phyloP scores from a whole-genome alignment of 2,113 vertebrate species.

The Poecilia latipinna region DNA sequence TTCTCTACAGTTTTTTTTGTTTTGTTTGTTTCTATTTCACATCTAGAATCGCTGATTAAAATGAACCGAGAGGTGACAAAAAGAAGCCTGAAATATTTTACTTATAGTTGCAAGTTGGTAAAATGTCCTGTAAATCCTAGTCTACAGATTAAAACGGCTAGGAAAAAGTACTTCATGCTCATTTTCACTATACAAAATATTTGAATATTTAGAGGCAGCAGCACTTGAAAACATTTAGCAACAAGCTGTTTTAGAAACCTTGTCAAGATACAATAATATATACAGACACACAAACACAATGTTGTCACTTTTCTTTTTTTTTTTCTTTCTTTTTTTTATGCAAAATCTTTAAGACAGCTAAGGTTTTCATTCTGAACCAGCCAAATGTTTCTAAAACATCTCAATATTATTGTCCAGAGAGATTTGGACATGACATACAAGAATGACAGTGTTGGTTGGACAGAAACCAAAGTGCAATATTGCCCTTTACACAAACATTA shows the following conservation, averaged over 20 bases:
- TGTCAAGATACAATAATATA: slow-evolving; percentile 53
- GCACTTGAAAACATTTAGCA: slow-evolving; percentile 64
- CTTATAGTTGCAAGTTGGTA: slow-evolving; percentile 9
- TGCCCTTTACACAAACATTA: slow-evolving; percentile 51
- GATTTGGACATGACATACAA: slow-evolving; percentile 55
- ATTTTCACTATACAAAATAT: slow-evolving; percentile 64
- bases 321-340: slow-evolving; percentile 43
- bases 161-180: slow-evolving; percentile 61
- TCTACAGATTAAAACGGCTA: slow-evolving; percentile 42
- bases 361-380: slow-evolving; percentile 63
- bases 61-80: slow-evolving; percentile 22
- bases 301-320: slow-evolving; percentile 12
- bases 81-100: slow-evolving; percentile 14
- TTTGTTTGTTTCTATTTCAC: slow-evolving; percentile 6
- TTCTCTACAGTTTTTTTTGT: neutral
- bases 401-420: slow-evolving; percentile 49
- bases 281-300: slow-evolving; percentile 42
- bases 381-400: slow-evolving; percentile 61
- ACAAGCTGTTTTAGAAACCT: slow-evolving; percentile 63
- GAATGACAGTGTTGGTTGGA: slow-evolving; percentile 65
- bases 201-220: slow-evolving; percentile 60
- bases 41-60: slow-evolving; percentile 20
- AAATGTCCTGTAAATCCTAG: slow-evolving; percentile 40
- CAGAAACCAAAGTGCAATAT: slow-evolving; percentile 61
- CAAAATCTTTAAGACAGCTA: slow-evolving; percentile 68